Conservation (phyloP, 2,888 invertebrate species). For the Petrophora chlorosata region DNA sequence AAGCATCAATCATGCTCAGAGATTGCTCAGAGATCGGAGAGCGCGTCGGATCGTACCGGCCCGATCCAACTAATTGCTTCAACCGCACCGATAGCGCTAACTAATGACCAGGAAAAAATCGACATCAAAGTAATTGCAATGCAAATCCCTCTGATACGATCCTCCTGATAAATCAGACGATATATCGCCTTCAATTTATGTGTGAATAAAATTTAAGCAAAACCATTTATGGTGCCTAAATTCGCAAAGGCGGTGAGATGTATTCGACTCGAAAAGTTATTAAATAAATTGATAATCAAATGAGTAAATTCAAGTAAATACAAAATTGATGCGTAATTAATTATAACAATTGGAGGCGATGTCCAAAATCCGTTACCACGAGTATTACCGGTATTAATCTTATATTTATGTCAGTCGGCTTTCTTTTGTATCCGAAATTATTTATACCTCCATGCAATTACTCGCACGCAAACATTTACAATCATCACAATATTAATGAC, state of each 20-base stretch:
- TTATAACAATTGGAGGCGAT: too few relatives aligned
- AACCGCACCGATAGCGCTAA: constrained; percentile 59
- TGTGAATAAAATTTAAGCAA: constrained; percentile 33
- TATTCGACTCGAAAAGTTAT: background rate
- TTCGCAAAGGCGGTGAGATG: background rate
- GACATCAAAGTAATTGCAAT: constrained; percentile 60
- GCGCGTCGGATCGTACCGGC: constrained; percentile 50
- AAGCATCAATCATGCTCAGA: constrained; percentile 74
- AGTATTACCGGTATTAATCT: constrained; percentile 6
- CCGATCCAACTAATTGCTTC: constrained; percentile 64
- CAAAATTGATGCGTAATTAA: too few relatives aligned
- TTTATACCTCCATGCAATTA: constrained; percentile 59
- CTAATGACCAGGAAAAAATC: constrained; percentile 64
- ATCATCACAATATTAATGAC: constrained; percentile 50
- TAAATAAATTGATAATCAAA: too few relatives aligned
- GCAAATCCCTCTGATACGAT: constrained; percentile 42
- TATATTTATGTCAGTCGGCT: constrained; percentile 42
- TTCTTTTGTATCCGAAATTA: constrained; percentile 45
- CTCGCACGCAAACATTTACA: constrained; percentile 55
- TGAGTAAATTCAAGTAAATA: too few relatives aligned
- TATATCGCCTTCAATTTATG: constrained; percentile 41
- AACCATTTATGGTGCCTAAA: background rate
- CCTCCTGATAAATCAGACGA: constrained; percentile 26
- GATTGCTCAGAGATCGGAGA: constrained; percentile 45
- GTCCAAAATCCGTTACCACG: too few relatives aligned